Evolutionary conservation across 2,113 vertebrate species (phyloP), one percentile per base, ranked within the genome.

Genomic region (Epinephelus moara): DNA sequence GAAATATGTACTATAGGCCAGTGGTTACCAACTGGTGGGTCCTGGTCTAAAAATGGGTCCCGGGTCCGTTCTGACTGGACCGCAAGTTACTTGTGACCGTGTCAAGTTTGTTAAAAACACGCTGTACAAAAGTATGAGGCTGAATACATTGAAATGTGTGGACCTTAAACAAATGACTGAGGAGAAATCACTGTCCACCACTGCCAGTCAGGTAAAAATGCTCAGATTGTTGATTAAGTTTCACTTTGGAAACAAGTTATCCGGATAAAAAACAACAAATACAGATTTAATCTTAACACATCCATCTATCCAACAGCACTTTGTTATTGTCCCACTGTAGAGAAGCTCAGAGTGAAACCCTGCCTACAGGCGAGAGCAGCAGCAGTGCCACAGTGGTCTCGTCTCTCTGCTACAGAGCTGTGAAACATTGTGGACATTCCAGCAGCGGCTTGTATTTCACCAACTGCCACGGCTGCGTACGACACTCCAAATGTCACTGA

Each of bases 401-500:
- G 47, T 66, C 57, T 67, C 53, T 84, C 62, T 42, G 78, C 50
- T 25, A 10, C 66, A 42, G 21, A 47, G 14, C 76, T 70, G 15
- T 53, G 47, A 70, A 25, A 67, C 85, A 86, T 63, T 47, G 79
- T 64, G 70, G 14, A 47, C 69, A 71, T 91, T 76, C 81, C 87
- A 47, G 52, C 56, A 17, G 73, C 27, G 53, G 87, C 69, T 91
- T 91, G 67, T 81, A 33, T 91, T 91, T 85, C 92, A 88, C 30
- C 53, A 85, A 91, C 59, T 75, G 81, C 64, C 85, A 76, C 81
- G 53, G 70, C 70, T 50, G 81, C 47, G 81, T 55, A 52, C 64
- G 25, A 59, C 71, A 5, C 80, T 56, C 52, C 45, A 66, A 80
- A 86, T 75, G 83, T 86, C 86, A 83, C 69, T 61, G 23, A 68